These are phyloP conservation scores for Acrocyrtus sp. DNA, from an alignment of 2,888 invertebrate species.

Conservation along the genomic window DNA sequence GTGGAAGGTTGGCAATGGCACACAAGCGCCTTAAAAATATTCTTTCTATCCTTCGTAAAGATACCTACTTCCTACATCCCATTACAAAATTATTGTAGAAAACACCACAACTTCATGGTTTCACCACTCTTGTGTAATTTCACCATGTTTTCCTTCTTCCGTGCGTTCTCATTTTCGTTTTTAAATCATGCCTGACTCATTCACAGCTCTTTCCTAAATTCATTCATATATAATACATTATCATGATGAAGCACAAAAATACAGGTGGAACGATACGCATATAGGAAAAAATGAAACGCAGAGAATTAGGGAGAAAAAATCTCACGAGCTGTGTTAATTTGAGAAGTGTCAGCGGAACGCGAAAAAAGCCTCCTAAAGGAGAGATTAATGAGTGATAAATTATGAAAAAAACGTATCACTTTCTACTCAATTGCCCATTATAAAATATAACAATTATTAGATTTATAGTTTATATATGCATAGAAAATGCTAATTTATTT, in stretches of 20 bases:
- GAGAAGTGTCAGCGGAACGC: slow-evolving; percentile 63
- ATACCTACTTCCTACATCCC: background rate
- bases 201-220: background rate
- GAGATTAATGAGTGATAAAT: slow-evolving; percentile 64
- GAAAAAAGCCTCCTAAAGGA: slow-evolving; percentile 55
- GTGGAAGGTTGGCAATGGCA: background rate
- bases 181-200: slow-evolving; percentile 8
- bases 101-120: background rate
- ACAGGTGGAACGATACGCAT: no score
- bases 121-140: slow-evolving; percentile 26
- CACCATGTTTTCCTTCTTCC: slow-evolving; percentile 38
- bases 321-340: slow-evolving; percentile 63
- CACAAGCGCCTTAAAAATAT: background rate
- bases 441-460: slow-evolving; percentile 63
- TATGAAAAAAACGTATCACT: slow-evolving; percentile 63
- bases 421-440: slow-evolving; percentile 59
- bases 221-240: no score
- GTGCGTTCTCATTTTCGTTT: slow-evolving; percentile 23
- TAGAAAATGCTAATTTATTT: slow-evolving; percentile 63
- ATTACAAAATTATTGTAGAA: background rate
- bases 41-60: slow-evolving; percentile 1
- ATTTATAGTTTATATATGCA: slow-evolving; percentile 64
- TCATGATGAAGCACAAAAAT: no score
- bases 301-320: slow-evolving; percentile 56
- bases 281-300: background rate